Base-by-base conservation (phyloP, 2,797 vertebrate species). In the Rhabdophis nuchalis region DNA sequence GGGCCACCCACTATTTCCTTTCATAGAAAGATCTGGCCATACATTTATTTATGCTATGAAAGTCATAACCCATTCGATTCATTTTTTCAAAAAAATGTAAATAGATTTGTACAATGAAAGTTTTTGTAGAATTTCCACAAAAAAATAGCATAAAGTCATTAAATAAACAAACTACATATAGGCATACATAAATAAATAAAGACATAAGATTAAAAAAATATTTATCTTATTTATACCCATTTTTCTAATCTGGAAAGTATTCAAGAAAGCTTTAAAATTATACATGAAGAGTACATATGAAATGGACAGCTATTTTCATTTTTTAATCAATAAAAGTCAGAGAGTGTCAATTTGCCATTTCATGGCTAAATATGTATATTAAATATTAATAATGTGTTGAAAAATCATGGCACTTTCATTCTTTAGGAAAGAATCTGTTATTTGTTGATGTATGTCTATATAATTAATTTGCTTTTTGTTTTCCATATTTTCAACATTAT, bases 261-360 rank as follows among this genome's bases (percentile, higher is more conserved):
- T 25, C 23, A 46, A 82, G 77, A 46, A 46, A 25, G 77, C 20
- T 82, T 46, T 82, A 46, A 82, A 46, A 82, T 25, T 82, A 29
- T 13, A 52, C 93, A 93, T 60, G 7, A 86, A 89, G 94, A 91
- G 86, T 90, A 77, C 95, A 91, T 91, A 86, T 94, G 91, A 64
- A 41, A 1, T 92, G 82, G 86, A 91, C 89, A 92, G 91, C 23
- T 91, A 25, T 72, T 53, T 92, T 85, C n/a, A 91, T 88, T 82
- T 72, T 86, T 95, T 93, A 87, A 91, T 36, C 77, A 91, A 7
- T 72, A 54, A 86, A 88, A 57, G 92, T 94, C 46, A 9, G 90
- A 29, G 86, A 60, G 87, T 92, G 56, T 36, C 93, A 93, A 96
- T 97, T 93, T 96, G 96, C 96, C 96, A 97, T 95, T 95, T 96